Evolutionary conservation across 2,113 vertebrate species (phyloP).

Genomic region (Toxostoma redivivum): DNA sequence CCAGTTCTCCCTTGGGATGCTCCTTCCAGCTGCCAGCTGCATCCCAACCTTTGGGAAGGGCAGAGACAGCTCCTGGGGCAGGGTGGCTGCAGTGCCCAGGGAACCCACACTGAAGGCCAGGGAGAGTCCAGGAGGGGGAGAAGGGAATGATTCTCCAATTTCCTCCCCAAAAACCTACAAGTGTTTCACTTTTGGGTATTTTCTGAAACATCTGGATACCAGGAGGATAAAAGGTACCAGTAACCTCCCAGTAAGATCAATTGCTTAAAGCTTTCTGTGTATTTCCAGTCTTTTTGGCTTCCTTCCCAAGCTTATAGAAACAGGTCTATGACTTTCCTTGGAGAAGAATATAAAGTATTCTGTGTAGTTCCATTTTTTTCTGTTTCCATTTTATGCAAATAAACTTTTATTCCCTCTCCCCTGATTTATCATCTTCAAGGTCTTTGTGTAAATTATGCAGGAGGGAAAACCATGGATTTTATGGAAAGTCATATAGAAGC

Average conservation of each 20-base stretch:
- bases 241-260: constrained; percentile 65
- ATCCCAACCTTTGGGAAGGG: background rate
- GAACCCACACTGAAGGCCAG: background rate
- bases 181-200: constrained; percentile 31
- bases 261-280: constrained; percentile 27
- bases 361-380: background rate
- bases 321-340: constrained; percentile 25
- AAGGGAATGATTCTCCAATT: background rate
- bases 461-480: constrained; percentile 9
- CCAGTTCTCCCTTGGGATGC: background rate
- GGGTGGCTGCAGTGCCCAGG: background rate
- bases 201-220: constrained; percentile 56
- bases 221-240: constrained; percentile 49
- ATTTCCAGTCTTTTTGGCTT: constrained; percentile 44
- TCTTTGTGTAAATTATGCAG: constrained; percentile 6
- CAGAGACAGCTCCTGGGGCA: background rate
- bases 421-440: constrained; percentile 26
- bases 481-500: background rate
- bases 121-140: background rate
- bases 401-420: constrained; percentile 8
- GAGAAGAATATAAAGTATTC: background rate
- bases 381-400: constrained; percentile 36
- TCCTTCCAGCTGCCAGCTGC: background rate
- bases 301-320: constrained; percentile 25
- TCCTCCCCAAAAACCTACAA: background rate